These are phyloP conservation scores for Podarcis lilfordi DNA, from an alignment of 2,797 vertebrate species.

Conservation along the genomic window DNA sequence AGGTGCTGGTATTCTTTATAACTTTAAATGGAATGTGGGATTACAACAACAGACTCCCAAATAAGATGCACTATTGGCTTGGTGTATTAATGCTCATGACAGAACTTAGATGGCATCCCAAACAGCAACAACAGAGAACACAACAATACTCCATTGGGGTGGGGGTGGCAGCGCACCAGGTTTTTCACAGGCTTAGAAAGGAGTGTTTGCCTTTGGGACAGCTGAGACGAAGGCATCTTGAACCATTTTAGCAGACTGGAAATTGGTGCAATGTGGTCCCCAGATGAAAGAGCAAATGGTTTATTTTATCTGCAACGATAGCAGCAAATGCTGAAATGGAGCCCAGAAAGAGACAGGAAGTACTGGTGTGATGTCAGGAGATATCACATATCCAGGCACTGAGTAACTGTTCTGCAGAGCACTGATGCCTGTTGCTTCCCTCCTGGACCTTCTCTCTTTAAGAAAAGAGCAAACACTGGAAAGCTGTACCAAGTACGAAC, in stretches of 20 bases:
- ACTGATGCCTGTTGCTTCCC: not conserved
- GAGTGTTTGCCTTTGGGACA: not conserved
- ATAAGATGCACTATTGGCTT: not conserved
- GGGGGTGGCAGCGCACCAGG: not conserved
- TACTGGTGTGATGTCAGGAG: not conserved
- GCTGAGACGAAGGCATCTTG: rapidly evolving
- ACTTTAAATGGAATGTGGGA: not conserved
- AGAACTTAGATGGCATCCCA: constrained; percentile 26
- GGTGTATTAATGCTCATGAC: constrained; percentile 4
- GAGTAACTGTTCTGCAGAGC: rapidly evolving
- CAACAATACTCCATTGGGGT: not conserved
- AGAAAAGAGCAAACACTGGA: not conserved
- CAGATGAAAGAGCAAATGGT: constrained; percentile 29
- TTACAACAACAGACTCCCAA: not conserved
- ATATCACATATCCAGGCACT: rapidly evolving
- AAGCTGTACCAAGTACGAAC: rapidly evolving
- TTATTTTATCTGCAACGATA: constrained; percentile 38
- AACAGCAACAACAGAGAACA: constrained; percentile 13
- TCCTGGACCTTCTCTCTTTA: constrained; percentile 1
- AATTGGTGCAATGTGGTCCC: not conserved
- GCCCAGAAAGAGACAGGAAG: not conserved
- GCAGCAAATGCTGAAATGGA: constrained; percentile 17
- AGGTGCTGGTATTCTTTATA: not conserved
- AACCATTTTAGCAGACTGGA: not conserved
- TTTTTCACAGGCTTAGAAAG: not conserved